Evolutionary conservation across 2,797 vertebrate species (phyloP).

Genomic region (Astyanax mexicanus): DNA sequence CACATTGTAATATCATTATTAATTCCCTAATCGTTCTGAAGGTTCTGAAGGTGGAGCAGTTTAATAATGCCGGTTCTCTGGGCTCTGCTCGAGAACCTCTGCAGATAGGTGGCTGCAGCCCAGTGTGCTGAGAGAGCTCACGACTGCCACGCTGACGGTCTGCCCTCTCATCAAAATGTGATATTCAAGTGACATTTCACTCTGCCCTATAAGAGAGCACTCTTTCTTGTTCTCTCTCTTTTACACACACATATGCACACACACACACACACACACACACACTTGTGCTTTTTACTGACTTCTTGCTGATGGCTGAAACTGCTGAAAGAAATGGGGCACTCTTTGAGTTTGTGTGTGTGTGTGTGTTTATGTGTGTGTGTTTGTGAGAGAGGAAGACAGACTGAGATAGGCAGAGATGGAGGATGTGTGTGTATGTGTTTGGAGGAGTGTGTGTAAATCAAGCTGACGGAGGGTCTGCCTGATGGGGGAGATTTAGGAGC

Average conservation of each 20-base stretch:
- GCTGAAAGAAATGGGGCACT: conserved; percentile 27
- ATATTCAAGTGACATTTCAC: conserved; percentile 26
- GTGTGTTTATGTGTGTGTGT: conserved; percentile 14
- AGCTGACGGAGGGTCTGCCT: conserved; percentile 37
- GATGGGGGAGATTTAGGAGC: conserved; percentile 52
- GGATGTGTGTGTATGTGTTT: conserved; percentile 19
- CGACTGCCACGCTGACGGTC: background rate
- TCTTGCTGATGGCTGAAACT: conserved; percentile 13
- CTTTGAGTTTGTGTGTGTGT: conserved; percentile 4
- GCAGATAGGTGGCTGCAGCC: background rate
- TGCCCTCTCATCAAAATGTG: conserved; percentile 35
- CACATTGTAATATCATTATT: conserved; percentile 4
- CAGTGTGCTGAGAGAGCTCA: background rate
- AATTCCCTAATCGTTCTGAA: conserved; percentile 1
- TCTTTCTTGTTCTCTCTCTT: conserved; percentile 33
- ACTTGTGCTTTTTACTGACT: background rate
- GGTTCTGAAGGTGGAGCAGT: background rate
- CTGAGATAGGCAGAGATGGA: conserved; percentile 11
- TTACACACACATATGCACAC: background rate
- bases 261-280: conserved; percentile 10
- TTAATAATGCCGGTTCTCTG: conserved; percentile 2
- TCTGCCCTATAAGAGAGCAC: conserved; percentile 5
- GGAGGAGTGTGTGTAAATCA: conserved; percentile 33
- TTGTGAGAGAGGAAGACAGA: background rate
- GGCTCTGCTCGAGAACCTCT: background rate